phyloP scores from a whole-genome alignment of 2,888 invertebrate genomes.

The Nomada lathburiana region DNA sequence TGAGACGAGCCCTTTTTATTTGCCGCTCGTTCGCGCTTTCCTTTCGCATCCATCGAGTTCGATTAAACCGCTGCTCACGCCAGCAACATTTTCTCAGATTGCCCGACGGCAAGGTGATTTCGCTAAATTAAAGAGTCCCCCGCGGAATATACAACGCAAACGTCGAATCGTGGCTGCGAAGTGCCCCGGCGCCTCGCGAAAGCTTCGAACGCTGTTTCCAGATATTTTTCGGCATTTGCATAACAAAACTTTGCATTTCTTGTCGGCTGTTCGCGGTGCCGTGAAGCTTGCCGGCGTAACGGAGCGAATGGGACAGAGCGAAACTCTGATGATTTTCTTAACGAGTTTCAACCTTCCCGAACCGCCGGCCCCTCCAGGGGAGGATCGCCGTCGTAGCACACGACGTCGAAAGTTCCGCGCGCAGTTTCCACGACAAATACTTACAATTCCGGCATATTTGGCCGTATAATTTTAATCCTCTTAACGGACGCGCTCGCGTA shows the following conservation, averaged over 20 bases:
- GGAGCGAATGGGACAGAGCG: not conserved
- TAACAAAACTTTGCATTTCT: not conserved
- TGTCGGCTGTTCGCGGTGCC: not conserved
- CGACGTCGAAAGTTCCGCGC: slow-evolving; percentile 1
- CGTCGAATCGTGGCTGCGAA: not conserved
- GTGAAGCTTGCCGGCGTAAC: not conserved
- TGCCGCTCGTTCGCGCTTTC: not conserved
- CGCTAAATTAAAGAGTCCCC: not conserved
- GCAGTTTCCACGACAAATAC: slow-evolving; percentile 40
- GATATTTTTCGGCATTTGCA: slow-evolving; percentile 20
- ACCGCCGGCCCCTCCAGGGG: not conserved
- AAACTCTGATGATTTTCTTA: slow-evolving; percentile 30
- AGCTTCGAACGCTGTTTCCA: not conserved
- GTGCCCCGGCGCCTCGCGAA: not conserved
- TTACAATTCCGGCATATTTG: slow-evolving; percentile 35
- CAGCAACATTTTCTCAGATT: not conserved
- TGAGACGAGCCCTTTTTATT: not conserved
- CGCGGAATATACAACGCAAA: not conserved
- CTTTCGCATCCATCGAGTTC: not conserved
- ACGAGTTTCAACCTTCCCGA: slow-evolving; percentile 15
- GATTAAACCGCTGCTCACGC: not conserved
- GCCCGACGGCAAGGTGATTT: not conserved
- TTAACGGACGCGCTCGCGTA: slow-evolving; percentile 41
- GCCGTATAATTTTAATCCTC: slow-evolving; percentile 56
- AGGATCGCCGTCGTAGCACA: not conserved